Base-by-base conservation (phyloP, 2,113 vertebrate species). In the Eolophus roseicapilla region DNA sequence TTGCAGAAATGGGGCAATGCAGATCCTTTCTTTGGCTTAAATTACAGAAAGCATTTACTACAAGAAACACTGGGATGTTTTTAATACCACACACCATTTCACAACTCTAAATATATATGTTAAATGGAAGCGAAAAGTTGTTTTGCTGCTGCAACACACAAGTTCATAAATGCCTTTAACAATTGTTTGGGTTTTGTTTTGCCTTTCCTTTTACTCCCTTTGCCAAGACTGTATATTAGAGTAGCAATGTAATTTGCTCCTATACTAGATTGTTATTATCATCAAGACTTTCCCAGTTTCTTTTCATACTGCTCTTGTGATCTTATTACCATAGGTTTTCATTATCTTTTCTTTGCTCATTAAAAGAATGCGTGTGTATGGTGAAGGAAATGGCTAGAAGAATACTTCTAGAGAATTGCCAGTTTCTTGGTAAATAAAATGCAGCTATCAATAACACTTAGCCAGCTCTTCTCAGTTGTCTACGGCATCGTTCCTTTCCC, bases 131-230 rank as follows among this genome's bases (percentile, higher is more conserved):
- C 73, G 41, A 79, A 79, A 83, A 68, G 43, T 76, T 78, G 50
- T 81, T 95, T 92, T 78, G 29, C 20, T 78, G 17, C 65, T 82
- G 44, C 44, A 83, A 55, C 7, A 17, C 10, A 19, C 53, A 83
- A 39, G 77, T 88, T 83, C 43, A 67, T 68, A 81, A 83, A 77
- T 24, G 17, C 33, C 41, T 91, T 76, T 63, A 80, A 94, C 43
- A 79, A 41, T 35, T 84, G 8, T 21, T 75, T 50, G 16, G n/a
- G 24, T 13, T 17, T 35, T 62, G 10, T 10, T 37, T 49, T 62
- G 7, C 3, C 1, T 5, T 35, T 52, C 80, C 29, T 71, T 60
- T 49, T 2, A 37, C 6, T 78, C 13, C 3, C 78, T 88, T 94
- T 82, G 49, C 33, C 6, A 14, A 55, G 19, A 57, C 5, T 37